Conservation (phyloP, 1,140 invertebrate genomes). For the Lepeophtheirus salmonis region DNA sequence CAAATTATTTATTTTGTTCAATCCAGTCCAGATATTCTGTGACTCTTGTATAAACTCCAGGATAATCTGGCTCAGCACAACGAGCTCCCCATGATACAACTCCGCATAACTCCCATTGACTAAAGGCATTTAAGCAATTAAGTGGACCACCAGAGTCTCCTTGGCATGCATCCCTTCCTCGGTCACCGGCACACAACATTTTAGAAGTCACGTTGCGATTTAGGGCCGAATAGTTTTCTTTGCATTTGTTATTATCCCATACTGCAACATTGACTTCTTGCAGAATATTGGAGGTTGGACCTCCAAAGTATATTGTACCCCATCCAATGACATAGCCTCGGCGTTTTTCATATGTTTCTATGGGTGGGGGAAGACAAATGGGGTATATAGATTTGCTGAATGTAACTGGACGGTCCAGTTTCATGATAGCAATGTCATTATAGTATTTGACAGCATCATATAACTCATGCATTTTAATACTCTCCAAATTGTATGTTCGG, state of each 20-base stretch:
- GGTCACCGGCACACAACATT: slow-evolving; percentile 45
- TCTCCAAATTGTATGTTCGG: slow-evolving; percentile 20
- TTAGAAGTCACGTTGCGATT: slow-evolving; percentile 26
- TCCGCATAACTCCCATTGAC: slow-evolving; percentile 2
- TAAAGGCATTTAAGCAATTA: not conserved
- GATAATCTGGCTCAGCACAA: slow-evolving; percentile 20
- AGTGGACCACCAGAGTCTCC: slow-evolving; percentile 10
- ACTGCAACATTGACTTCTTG: slow-evolving; percentile 40
- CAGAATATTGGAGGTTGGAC: slow-evolving; percentile 34
- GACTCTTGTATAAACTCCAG: slow-evolving; percentile 24
- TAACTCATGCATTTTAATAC: slow-evolving; percentile 22
- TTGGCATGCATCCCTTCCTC: slow-evolving; percentile 42
- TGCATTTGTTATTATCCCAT: slow-evolving; percentile 33
- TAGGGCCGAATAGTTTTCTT: slow-evolving; percentile 21
- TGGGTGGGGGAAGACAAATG: slow-evolving; percentile 24
- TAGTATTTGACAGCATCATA: slow-evolving; percentile 25
- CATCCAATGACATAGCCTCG: slow-evolving; percentile 32
- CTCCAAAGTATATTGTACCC: slow-evolving; percentile 38
- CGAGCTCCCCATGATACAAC: slow-evolving; percentile 11
- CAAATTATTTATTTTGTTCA: slow-evolving; percentile 19
- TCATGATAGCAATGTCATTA: slow-evolving; percentile 27
- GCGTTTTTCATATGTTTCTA: slow-evolving; percentile 19
- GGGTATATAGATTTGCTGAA: slow-evolving; percentile 24
- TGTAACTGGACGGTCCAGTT: slow-evolving; percentile 21
- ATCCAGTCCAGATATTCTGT: slow-evolving; percentile 24